Conservation (phyloP, 2,888 invertebrate species). For the Dolomedes plantarius region DNA sequence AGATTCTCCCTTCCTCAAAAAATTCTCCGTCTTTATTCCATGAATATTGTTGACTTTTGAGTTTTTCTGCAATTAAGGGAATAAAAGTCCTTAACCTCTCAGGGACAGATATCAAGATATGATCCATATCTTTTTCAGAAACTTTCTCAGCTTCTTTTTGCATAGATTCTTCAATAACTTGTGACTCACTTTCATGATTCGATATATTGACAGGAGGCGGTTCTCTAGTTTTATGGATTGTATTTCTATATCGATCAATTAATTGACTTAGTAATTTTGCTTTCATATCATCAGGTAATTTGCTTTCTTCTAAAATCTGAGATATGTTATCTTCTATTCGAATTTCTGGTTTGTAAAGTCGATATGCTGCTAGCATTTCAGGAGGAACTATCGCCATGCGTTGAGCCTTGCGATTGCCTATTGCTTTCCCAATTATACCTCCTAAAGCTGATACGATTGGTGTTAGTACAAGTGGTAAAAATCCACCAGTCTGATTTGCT, state of each 20-base stretch:
- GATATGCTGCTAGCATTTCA: not conserved
- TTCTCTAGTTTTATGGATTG: not conserved
- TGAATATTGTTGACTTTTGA: not conserved
- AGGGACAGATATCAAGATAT: not conserved
- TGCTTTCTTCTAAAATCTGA: not conserved
- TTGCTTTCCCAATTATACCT: constrained; percentile 12
- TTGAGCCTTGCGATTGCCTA: not conserved
- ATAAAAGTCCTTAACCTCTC: not conserved
- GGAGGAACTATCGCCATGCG: not conserved
- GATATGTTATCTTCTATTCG: not conserved
- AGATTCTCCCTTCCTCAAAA: not conserved
- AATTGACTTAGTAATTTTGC: not conserved
- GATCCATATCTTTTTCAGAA: not conserved
- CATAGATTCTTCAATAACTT: not conserved
- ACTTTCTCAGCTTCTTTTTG: not conserved
- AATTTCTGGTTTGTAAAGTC: not conserved
- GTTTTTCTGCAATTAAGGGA: not conserved
- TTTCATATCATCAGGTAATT: constrained; percentile 12
- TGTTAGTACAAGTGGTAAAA: constrained; percentile 33
- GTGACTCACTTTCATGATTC: not conserved
- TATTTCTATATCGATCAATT: not conserved
- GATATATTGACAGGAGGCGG: not conserved
- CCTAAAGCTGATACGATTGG: not conserved
- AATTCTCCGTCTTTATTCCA: not conserved
- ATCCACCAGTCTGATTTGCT: constrained; percentile 46